Percentiles rank a stretch among this genome's conserved stretches.
phyloP scores from a whole-genome alignment of 2,113 vertebrate species.

The Silurus asotus region DNA sequence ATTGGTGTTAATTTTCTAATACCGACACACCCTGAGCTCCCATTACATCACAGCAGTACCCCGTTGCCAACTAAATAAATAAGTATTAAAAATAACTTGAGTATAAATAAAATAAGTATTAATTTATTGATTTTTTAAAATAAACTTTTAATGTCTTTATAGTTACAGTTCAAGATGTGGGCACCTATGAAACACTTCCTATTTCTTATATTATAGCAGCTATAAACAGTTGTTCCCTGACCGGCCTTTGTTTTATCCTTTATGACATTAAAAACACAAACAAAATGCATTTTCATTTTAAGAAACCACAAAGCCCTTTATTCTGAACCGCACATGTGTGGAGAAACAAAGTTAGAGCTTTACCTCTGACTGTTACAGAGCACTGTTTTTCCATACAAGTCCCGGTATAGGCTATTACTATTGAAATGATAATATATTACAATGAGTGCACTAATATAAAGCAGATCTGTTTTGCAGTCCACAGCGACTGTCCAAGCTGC shows the following conservation, averaged over 20 bases:
- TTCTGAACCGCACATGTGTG: not conserved
- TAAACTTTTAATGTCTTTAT: not conserved
- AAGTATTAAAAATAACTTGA: too few relatives aligned
- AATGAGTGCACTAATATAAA: not conserved
- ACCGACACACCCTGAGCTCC: not conserved
- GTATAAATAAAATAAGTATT: too few relatives aligned
- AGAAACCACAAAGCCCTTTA: not conserved
- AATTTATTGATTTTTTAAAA: too few relatives aligned
- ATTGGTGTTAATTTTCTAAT: not conserved
- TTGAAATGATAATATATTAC: not conserved
- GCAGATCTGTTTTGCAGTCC: not conserved
- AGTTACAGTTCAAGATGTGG: not conserved
- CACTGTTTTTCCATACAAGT: not conserved
- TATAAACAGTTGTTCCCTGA: not conserved
- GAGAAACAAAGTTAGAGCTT: not conserved
- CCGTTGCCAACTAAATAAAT: not conserved
- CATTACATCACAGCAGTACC: not conserved
- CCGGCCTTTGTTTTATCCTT: not conserved
- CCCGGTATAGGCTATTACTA: not conserved
- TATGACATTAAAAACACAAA: not conserved
- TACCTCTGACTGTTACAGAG: not conserved
- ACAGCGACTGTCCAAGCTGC: not conserved
- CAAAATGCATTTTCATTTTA: not conserved
- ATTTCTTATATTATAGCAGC: not conserved
- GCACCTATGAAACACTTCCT: not conserved